Evolutionary conservation across 2,797 vertebrate species (phyloP), one percentile per base, ranked within the genome.

Genomic region (Megaceryle alcyon): DNA sequence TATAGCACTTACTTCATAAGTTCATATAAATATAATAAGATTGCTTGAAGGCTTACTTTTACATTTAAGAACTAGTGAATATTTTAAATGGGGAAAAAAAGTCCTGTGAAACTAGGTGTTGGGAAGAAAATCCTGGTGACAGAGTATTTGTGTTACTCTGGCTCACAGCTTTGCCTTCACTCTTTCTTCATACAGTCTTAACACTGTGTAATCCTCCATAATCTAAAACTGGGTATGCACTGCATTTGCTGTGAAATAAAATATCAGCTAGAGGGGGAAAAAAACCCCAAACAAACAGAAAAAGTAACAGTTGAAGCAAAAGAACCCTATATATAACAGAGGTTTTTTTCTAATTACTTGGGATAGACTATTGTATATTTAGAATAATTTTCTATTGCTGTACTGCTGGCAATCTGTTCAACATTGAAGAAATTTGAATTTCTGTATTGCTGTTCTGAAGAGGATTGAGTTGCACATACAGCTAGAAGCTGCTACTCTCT

Each of bases 201-300:
- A 54, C 3, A 2, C 78, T 20, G 1, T 33, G 64, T 92, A 89
- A 91, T 91, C 63, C 61, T 78, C 53, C 13, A 31, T 60, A 84
- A 86, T 51, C 29, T 91, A 37, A 95, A 91, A 78, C 41, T 51
- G 61, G 25, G 15, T 39, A 4, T 53, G 41, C 10, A 14, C 35
- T 77, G 63, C 51, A 79, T 85, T 79, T 80, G 66, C 65, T 75
- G 49, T 87, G 79, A 88, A 92, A 87, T 54, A 31, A 95, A 89
- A 49, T 68, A 82, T 35, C 59, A 53, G 14, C 31, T 48, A 37
- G 14, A 49, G 23, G 17, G 6, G 39, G 39, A 41, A 29, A 22
- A 16, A 85, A 54, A 10, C 1, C 9, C 22, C 49, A 64, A 31
- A 64, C 14, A n/a, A 44, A 65, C 22, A 25, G 16, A 13, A n/a